phyloP scores from a whole-genome alignment of 53 echinoderm and acorn worm genomes.

The Crossaster papposus region DNA sequence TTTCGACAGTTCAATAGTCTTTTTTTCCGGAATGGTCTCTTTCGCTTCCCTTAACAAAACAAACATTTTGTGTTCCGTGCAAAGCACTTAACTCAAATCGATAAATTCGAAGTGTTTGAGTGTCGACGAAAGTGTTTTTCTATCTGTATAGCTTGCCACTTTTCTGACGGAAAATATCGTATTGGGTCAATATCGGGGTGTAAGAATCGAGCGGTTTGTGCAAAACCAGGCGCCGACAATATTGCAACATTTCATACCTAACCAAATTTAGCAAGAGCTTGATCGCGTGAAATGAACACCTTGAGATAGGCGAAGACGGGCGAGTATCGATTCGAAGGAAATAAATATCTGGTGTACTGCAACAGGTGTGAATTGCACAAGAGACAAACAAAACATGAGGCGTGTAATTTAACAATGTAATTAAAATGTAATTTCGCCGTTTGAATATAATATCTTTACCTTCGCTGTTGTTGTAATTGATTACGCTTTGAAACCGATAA shows the following conservation, averaged over 20 bases:
- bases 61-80: not conserved
- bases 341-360: not conserved
- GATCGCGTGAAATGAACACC: not conserved
- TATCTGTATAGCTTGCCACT: not conserved
- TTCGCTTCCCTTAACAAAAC: not conserved
- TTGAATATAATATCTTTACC: not conserved
- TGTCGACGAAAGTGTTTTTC: not conserved
- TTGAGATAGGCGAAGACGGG: not conserved
- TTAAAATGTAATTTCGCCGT: not conserved
- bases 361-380: not conserved
- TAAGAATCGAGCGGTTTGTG: slow-evolving; percentile 1
- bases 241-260: not conserved
- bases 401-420: not conserved
- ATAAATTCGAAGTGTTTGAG: slow-evolving; percentile 1
- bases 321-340: not conserved
- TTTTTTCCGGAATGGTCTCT: not conserved
- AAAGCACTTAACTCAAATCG: not conserved
- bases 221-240: not conserved
- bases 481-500: too few species aligned
- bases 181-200: not conserved
- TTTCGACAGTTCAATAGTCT: too few species aligned
- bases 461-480: not conserved
- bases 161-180: not conserved
- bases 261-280: not conserved
- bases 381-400: not conserved